A percentile compares a stretch with the other conserved stretches of the same genome.
These are phyloP conservation scores for Polypedilum vanderplanki DNA, from an alignment of 1,140 invertebrate species.

Conservation along the genomic window DNA sequence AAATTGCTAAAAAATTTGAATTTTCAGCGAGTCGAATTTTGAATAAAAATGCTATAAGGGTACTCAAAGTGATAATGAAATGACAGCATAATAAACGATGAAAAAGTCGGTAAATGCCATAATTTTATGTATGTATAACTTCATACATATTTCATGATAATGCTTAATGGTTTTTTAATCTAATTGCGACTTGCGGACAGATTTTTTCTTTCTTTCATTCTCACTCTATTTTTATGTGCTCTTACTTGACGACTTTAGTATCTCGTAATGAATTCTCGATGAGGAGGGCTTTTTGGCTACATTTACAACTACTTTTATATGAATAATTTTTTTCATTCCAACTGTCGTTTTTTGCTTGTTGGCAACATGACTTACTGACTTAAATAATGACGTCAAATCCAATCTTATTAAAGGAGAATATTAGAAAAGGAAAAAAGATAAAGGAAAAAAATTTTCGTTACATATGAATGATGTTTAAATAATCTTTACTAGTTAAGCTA, in stretches of 20 bases:
- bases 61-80: too few relatives aligned
- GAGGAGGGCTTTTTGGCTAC: too few relatives aligned
- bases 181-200: not conserved
- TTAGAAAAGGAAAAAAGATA: not conserved
- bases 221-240: too few relatives aligned
- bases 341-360: not conserved
- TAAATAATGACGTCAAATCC: not conserved
- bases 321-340: not conserved
- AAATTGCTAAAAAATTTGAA: too few relatives aligned
- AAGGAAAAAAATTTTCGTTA: not conserved
- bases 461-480: not conserved
- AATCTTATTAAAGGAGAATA: not conserved
- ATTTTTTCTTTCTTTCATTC: not conserved
- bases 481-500: not conserved
- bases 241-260: too few relatives aligned
- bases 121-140: too few relatives aligned
- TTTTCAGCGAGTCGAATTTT: too few relatives aligned
- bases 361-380: not conserved
- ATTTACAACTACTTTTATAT: too few relatives aligned
- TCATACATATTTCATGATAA: not conserved
- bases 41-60: too few relatives aligned
- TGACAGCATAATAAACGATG: too few relatives aligned
- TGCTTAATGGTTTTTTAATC: constrained; percentile 1
- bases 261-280: too few relatives aligned
- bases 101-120: too few relatives aligned